Conservation (phyloP, 2,797 vertebrate species). For the Eurystomus glaucurus region DNA sequence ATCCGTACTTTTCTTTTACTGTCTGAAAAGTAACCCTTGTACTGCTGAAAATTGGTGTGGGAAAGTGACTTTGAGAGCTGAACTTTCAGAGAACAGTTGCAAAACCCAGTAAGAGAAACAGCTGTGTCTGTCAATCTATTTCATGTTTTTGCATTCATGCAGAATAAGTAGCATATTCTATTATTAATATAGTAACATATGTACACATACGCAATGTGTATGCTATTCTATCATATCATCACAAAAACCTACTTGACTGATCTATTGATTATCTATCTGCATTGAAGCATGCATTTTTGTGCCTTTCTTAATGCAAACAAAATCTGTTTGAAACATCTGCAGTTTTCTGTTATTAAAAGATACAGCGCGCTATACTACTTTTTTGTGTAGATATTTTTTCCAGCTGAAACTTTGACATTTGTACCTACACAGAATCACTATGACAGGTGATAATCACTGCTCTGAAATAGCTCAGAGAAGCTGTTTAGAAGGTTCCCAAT, state of each 20-base stretch:
- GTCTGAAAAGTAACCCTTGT: not conserved
- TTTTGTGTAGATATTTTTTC: not conserved
- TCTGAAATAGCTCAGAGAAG: slow-evolving; percentile 58
- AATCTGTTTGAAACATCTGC: not conserved
- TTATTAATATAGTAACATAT: not conserved
- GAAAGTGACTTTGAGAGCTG: not conserved
- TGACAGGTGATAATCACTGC: slow-evolving; percentile 52
- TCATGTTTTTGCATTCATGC: not conserved
- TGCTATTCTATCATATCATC: not conserved
- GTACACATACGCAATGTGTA: not conserved
- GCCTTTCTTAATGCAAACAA: not conserved
- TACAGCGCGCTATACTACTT: not conserved
- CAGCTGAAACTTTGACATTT: not conserved
- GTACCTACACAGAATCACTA: not conserved
- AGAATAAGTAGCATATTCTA: not conserved
- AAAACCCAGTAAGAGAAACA: not conserved
- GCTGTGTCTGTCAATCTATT: not conserved
- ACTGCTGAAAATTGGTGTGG: not conserved
- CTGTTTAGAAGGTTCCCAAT: slow-evolving; percentile 69
- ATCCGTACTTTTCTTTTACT: not conserved
- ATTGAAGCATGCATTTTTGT: not conserved
- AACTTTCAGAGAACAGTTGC: not conserved
- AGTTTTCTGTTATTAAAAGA: not conserved
- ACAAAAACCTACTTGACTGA: not conserved
- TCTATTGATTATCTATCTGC: not conserved